Evolutionary conservation across 2,797 vertebrate genomes (phyloP).

Genomic region (Mycteria americana): DNA sequence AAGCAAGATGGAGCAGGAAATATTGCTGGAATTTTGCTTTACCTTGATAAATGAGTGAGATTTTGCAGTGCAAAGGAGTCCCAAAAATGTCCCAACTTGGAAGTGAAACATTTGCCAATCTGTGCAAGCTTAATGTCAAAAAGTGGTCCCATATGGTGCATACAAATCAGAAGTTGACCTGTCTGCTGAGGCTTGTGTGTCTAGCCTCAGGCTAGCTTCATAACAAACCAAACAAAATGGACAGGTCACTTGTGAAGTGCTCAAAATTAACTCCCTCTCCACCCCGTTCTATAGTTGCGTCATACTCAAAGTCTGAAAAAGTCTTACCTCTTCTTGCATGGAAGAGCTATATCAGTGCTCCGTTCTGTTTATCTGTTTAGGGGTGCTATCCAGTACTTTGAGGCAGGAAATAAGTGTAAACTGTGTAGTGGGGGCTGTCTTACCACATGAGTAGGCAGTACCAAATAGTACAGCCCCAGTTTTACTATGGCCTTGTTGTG

Average conservation of each 20-base stretch:
- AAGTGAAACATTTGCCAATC: neutral
- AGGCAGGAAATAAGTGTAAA: neutral
- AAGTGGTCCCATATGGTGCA: neutral
- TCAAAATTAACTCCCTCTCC: neutral
- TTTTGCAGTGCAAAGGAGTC: neutral
- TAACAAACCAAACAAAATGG: neutral
- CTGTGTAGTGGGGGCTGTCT: neutral
- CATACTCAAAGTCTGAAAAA: neutral
- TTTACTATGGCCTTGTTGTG: neutral
- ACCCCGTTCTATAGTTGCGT: rapidly evolving
- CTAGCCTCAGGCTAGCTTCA: neutral
- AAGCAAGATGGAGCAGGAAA: neutral
- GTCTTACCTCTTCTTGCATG: neutral
- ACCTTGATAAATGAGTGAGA: neutral
- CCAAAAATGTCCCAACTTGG: neutral
- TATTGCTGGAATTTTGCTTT: neutral
- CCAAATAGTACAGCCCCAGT: neutral
- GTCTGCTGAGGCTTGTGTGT: neutral
- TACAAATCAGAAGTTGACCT: neutral
- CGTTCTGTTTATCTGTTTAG: neutral
- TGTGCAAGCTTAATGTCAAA: neutral
- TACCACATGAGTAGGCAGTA: neutral
- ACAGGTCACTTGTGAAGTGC: neutral
- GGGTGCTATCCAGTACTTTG: neutral
- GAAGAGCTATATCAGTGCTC: neutral